These are phyloP conservation scores for Lasiurus cinereus DNA, from an alignment of 2,113 vertebrate genomes.

Conservation along the genomic window DNA sequence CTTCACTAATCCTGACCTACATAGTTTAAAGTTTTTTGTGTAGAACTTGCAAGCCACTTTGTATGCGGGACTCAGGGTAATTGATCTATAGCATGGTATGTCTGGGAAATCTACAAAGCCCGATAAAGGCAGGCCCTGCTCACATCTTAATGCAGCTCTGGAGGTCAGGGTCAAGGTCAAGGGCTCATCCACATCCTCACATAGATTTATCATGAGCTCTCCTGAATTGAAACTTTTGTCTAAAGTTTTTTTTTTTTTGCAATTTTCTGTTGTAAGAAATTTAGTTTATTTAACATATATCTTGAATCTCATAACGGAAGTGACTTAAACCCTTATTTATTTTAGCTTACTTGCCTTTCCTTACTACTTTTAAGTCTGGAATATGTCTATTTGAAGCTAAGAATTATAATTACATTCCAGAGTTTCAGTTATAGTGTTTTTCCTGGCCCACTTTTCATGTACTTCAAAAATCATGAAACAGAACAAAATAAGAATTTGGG, in stretches of 20 bases:
- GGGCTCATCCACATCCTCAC: background rate
- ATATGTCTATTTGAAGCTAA: background rate
- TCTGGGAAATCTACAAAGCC: accelerated
- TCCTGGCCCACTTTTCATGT: background rate
- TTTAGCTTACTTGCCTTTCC: background rate
- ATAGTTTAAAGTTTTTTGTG: background rate
- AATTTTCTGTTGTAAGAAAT: background rate
- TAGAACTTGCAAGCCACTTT: background rate
- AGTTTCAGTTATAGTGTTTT: background rate
- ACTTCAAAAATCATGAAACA: conserved; percentile 43
- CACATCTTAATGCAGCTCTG: background rate
- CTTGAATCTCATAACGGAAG: conserved; percentile 18
- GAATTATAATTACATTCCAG: background rate
- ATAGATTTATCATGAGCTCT: background rate
- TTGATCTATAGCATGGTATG: accelerated
- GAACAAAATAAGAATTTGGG: background rate
- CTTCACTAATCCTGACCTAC: background rate
- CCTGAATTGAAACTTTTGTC: background rate
- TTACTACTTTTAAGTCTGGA: background rate
- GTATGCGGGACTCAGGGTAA: accelerated
- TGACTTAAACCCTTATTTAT: background rate
- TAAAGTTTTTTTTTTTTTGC: conserved; percentile 29
- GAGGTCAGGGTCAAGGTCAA: too few species aligned
- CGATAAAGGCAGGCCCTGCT: accelerated
- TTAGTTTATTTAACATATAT: background rate